A percentile compares a stretch with the other conserved stretches of the same genome.
Conservation (phyloP, 1,140 invertebrate genomes). For the Zaprionus davidi region DNA sequence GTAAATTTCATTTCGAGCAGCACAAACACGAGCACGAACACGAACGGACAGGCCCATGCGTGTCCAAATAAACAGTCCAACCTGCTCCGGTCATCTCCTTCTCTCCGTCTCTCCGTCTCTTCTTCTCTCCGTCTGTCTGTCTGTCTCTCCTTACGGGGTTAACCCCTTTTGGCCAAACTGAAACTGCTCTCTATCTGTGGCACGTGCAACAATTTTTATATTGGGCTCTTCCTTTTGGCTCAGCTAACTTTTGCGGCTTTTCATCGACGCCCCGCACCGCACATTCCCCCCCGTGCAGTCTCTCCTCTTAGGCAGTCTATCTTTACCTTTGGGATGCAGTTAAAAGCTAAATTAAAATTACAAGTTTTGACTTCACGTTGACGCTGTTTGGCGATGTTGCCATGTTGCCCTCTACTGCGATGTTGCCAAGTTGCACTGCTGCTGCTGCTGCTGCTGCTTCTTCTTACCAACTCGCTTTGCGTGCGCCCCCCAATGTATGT, state of each 20-base stretch:
- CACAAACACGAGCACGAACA: constrained; percentile 1
- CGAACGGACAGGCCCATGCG: constrained; percentile 6
- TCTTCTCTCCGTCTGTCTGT: not conserved
- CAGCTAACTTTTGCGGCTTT: constrained; percentile 62
- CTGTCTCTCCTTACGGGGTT: not conserved
- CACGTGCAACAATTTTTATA: constrained; percentile 35
- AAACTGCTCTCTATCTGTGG: constrained; percentile 2
- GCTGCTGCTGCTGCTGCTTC: not conserved
- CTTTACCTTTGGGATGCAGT: constrained; percentile 57
- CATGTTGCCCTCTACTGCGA: constrained; percentile 10
- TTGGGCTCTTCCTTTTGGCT: constrained; percentile 22
- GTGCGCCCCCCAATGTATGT: constrained; percentile 42
- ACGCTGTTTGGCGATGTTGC: constrained; percentile 41
- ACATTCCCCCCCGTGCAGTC: not conserved
- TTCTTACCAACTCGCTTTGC: constrained; percentile 44
- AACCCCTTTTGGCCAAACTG: constrained; percentile 5
- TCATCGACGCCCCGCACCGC: constrained; percentile 36
- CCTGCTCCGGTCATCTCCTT: not conserved
- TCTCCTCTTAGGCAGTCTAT: not conserved
- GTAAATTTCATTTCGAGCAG: constrained; percentile 15
- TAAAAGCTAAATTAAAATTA: constrained; percentile 71
- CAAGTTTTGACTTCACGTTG: constrained; percentile 70
- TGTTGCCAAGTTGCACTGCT: constrained; percentile 12
- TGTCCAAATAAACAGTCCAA: constrained; percentile 9
- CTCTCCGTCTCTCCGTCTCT: not conserved